Percentiles rank a stretch among this genome's conserved stretches.
Evolutionary conservation across 2,797 vertebrate species (phyloP).

Genomic region (Delichon dasypus): DNA sequence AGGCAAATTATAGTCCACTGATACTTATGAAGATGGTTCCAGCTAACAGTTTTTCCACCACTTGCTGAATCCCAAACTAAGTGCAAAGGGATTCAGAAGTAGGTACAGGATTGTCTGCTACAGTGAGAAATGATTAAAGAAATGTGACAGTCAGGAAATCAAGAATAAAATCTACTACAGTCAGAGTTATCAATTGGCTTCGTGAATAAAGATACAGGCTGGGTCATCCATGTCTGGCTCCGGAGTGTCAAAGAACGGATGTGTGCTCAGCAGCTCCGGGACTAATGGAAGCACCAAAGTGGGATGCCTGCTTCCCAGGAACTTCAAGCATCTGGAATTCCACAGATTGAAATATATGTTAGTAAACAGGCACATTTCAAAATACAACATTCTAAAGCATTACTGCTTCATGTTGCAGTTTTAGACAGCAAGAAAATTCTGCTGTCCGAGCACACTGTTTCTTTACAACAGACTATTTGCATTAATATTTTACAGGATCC

Average conservation of each 20-base stretch:
- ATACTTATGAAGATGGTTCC: background rate
- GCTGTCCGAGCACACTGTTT: background rate
- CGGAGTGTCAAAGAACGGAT: conserved; percentile 96
- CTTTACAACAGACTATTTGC: background rate
- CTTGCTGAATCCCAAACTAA: background rate
- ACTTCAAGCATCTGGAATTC: conserved; percentile 89
- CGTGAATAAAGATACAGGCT: conserved; percentile 89
- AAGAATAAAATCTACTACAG: background rate
- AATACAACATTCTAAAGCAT: background rate
- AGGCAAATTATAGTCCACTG: background rate
- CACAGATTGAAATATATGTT: background rate
- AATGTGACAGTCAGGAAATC: background rate
- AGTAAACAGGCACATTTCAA: background rate
- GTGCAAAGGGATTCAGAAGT: background rate
- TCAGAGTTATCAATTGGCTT: background rate
- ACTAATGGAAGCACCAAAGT: conserved; percentile 92
- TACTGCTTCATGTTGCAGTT: background rate
- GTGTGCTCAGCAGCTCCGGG: conserved; percentile 93
- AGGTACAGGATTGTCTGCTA: background rate
- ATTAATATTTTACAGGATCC: background rate
- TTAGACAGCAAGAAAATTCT: background rate
- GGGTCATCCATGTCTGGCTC: conserved; percentile 99
- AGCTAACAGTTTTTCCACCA: background rate
- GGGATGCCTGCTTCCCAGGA: conserved; percentile 90
- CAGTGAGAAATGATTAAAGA: background rate